Evolutionary conservation across 2,797 vertebrate species (phyloP), one percentile per base, ranked within the genome.

Genomic region (Neosilurus mollespiculum): DNA sequence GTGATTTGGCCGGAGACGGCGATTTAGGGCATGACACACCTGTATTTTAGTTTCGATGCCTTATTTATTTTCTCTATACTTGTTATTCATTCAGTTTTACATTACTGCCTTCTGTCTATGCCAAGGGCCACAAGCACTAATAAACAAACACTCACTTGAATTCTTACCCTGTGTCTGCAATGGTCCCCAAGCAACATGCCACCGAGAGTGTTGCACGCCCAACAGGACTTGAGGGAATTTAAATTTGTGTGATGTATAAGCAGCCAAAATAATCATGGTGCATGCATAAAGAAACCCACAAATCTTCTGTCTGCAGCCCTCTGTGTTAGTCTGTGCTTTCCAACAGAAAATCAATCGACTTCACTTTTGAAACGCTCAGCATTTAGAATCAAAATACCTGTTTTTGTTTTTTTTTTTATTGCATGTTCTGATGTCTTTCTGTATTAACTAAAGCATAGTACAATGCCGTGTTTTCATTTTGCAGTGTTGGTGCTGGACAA

Each of bases 271-370:
- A 51, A 71, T 26, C 65, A 53, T 43, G 15, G 9, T 22, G 49
- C 15, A 62, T 8, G 58, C 49, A 84, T 66, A 30, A 84, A 73
- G 59, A 51, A 84, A 65, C 78, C n/a, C n/a, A 62, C 58, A 79
- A 80, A 80, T 73, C 78, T 58, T 20, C 59, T 62, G 67, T 53
- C 64, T 72, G 51, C 10, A 81, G 59, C 73, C 53, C 9, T 75
- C 34, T 80, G 78, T 69, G 49, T 81, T 75, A 34, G 65, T 26
- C 20, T 72, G 67, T 0, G 58, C 67, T 80, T 79, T 84, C 51
- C 77, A 66, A 65, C 80, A 75, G 70, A 81, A 62, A 81, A 84
- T 84, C 70, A 24, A 84, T 81, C 61, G 26, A 51, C 37, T 59
- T 34, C 10, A 62, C 26, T 65, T 56, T 64, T 53, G 54, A 24